Base-by-base conservation (phyloP, 1,140 invertebrate species). In the Centruroides sculpturatus region DNA sequence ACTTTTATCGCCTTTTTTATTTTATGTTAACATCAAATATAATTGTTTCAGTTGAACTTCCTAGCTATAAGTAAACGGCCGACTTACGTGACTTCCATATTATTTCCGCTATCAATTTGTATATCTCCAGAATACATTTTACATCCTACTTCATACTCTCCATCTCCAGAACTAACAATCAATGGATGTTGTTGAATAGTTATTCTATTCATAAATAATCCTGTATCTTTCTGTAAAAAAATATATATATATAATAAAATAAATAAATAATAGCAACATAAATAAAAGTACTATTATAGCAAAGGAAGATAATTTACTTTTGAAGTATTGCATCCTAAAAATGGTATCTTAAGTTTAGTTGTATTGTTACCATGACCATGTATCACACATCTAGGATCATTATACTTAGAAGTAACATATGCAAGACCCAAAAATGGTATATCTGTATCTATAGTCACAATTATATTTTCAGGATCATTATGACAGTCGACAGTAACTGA, bases 291-390 rank as follows among this genome's bases (percentile, higher is more conserved):
- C 49, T 58, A 41, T 35, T 36, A 12, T 48, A 55, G 0, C 5
- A 11, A 34, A 35, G 12, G 6, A 23, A 55, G 12, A 6, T 57
- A 47, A 55, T 11, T 51, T 74, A 87, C 86, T 81, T 92, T 88
- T 71, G 82, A 83, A 3, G 89, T 94, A 12, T 89, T 89, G 70
- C 90, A 93, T 75, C 90, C 89, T 75, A 91, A 91, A 1, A 93
- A 76, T 3, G 89, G 89, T 66, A 92, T 73, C 69, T 92, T 86
- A 48, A 92, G 77, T 62, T 83, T 81, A 64, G 87, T 87, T 10
- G 81, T 84, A 23, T 80, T 76, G 2, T 82, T 81, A 12, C 89
- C 89, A 61, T 86, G 84, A 57, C 89, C 90, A 59, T 81, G 80
- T 9, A 87, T 80, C 66, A 85, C 83, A 71, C 90, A 94, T 11